These are phyloP conservation scores for Heterodera schachtii DNA, from an alignment of 1,140 invertebrate genomes.

Conservation along the genomic window DNA sequence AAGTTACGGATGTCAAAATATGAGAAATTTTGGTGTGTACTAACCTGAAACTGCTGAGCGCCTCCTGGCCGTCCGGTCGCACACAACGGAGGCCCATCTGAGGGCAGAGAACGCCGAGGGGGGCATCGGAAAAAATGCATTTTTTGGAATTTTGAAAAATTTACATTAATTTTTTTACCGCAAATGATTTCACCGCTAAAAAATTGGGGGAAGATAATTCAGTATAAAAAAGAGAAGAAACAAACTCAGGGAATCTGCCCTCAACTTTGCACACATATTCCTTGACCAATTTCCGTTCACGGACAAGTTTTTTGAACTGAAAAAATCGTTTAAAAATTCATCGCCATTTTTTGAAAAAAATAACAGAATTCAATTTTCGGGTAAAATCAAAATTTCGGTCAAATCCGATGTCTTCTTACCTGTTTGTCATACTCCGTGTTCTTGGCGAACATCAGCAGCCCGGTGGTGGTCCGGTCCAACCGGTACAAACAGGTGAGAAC, in stretches of 20 bases:
- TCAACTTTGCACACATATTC: conserved; percentile 95
- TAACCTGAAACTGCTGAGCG: conserved; percentile 80
- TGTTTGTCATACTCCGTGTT: conserved; percentile 64
- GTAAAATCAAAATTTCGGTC: conserved; percentile 3
- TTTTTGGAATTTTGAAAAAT: too few relatives aligned
- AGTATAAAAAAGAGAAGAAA: conserved; percentile 21
- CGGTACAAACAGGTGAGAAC: conserved; percentile 40
- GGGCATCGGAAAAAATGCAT: conserved; percentile 71
- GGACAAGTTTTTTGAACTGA: conserved; percentile 76
- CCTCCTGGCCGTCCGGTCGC: conserved; percentile 75
- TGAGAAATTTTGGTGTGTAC: conserved; percentile 60
- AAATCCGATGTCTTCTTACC: conserved; percentile 45
- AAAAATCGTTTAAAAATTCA: conserved; percentile 17
- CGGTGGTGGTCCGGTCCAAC: conserved; percentile 86
- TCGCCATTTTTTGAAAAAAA: conserved; percentile 14
- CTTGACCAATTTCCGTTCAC: conserved; percentile 73
- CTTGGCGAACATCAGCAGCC: conserved; percentile 87
- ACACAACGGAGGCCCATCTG: conserved; percentile 94
- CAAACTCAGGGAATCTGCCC: conserved; percentile 92
- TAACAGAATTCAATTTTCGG: conserved; percentile 28
- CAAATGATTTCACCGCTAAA: conserved; percentile 81
- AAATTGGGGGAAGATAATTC: conserved; percentile 34
- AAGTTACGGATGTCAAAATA: not conserved
- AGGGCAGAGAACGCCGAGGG: conserved; percentile 88
- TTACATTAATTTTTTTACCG: not conserved